Base-by-base conservation (phyloP, 1,140 invertebrate genomes). In the Eulimnadia texana region DNA sequence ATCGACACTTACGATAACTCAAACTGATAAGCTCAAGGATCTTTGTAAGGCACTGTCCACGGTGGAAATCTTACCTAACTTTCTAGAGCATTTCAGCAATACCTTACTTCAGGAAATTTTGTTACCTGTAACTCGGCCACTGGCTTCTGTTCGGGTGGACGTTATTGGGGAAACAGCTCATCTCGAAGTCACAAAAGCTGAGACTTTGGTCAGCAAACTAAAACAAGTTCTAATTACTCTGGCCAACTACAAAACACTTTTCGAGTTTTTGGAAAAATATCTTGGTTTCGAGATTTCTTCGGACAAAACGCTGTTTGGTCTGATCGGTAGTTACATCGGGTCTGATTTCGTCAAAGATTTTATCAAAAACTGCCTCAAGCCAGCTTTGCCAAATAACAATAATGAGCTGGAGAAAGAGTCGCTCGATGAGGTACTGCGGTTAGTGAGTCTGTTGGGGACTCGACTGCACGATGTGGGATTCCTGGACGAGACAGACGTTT, bases 341-440 rank as follows among this genome's bases (percentile, higher is more conserved):
- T 70, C 78, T 27, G 77, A 82, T 58, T 80, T 89, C 64, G 77
- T 82, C 6, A 76, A 82, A 13, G 68, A 79, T 16, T 73, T 91
- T n/a, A 79, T 87, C 1, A 78, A 83, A 58, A 77, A 88, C 66
- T 90, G 87, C 67, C 77, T 92, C 2, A 76, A 81, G 22, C 75
- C 81, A 64, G 84, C 85, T 0, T 82, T 92, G 66, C 89, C 89
- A 2, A 81, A 79, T 61, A 84, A 80, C 60, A 82, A 79, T 63
- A 78, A 79, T 51, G 83, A 88, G 61, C 71, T 90, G 42, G 16
- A 16, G 27, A 51, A n/a, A 25, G n/a, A 61, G 33, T 13, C 20
- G 25, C 22, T 53, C 20, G 9, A 20, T 19, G 6, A n/a, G 13
- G 16, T 54, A 2, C 3, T 53, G 28, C n/a, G 19, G 13, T 52